phyloP scores from a whole-genome alignment of 2,888 invertebrate genomes.

The Zelleria hepariella region DNA sequence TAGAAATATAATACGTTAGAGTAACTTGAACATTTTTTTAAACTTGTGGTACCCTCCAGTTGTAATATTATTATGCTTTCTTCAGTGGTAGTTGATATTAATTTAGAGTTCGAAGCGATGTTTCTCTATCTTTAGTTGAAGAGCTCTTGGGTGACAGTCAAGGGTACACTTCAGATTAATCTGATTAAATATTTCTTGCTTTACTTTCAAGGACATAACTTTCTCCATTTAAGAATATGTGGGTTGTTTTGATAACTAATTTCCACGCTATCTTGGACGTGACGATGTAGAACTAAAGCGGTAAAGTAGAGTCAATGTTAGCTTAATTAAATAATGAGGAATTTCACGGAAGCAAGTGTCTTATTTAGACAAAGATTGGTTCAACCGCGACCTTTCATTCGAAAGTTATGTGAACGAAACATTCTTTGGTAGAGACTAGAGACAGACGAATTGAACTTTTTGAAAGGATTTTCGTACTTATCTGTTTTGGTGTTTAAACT shows the following conservation, averaged over 20 bases:
- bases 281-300: background rate
- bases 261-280: background rate
- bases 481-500: slow-evolving; percentile 16
- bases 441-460: background rate
- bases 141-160: background rate
- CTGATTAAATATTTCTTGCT: background rate
- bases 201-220: background rate
- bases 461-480: background rate
- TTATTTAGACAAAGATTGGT: background rate
- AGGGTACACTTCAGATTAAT: background rate
- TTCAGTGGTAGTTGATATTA: background rate
- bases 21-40: no score
- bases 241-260: background rate
- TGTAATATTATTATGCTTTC: background rate
- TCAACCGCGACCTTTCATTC: background rate
- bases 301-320: background rate
- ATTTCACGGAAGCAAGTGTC: background rate
- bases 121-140: background rate
- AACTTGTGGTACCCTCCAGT: no score
- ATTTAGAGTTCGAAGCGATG: background rate
- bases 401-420: background rate
- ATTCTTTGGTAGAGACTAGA: background rate
- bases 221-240: background rate
- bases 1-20: no score
- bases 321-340: background rate